Base-by-base conservation (phyloP, 1,140 invertebrate genomes). In the Leguminivora glycinivorella region DNA sequence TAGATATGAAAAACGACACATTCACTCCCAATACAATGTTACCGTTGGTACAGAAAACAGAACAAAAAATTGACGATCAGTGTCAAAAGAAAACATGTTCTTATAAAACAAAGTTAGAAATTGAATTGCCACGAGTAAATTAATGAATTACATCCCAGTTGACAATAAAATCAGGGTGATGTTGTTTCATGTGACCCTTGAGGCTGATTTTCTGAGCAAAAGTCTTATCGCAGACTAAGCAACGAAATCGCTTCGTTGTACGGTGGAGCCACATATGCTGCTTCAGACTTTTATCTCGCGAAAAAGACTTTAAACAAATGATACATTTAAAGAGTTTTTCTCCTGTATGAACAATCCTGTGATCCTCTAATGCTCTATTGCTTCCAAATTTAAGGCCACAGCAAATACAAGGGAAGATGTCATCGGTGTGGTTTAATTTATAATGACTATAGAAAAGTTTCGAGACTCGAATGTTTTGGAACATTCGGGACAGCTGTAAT, bases 221-320 rank as follows among this genome's bases (percentile, higher is more conserved):
- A 58, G 92, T 91, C 72, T 93, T 93, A 40, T 92, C 80, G 78
- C 93, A 94, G 7, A 91, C 76, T 10, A 85, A 69, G 78, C 93
- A 94, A 31, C 73, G 56, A 31, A 89, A 86, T 52, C 78, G 67
- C 56, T 86, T 89, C 68, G 52, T 91, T 79, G 70, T 90, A 75
- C 60, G 91, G 73, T 92, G 90, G 26, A 85, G 88, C 85, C 83
- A 91, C 74, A 92, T 91, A 60, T 94, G 93, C 3, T 92, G 91
- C 25, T 90, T 90, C 1, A 94, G 47, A 0, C 88, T 93, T 38
- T 90, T 93, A 3, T 88, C 90, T 25, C 92, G 91, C 0, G 86
- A 73, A 67, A 92, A 93, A 4, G 83, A 77, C 68, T 93, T 94
- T 3, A 86, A 83, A 67, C 93, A 92, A 4, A 88, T 78, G 4